These are phyloP conservation scores for Branchellion lobata DNA, from an alignment of 2,888 invertebrate genomes.

Conservation along the genomic window DNA sequence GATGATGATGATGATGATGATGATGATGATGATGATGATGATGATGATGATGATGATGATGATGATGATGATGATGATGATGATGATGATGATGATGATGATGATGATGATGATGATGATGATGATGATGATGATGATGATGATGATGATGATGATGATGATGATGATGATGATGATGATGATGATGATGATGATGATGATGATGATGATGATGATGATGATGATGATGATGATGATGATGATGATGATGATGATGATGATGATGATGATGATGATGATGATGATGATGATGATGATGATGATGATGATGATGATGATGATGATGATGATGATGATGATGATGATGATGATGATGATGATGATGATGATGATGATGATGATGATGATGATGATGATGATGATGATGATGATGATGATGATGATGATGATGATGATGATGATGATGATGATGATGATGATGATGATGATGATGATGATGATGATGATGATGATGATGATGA, in stretches of 20 bases:
- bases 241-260: constrained; percentile 23
- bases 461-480: constrained; percentile 31
- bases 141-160: neutral
- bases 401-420: constrained; percentile 11
- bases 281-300: constrained; percentile 32
- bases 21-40: constrained; percentile 41
- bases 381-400: constrained; percentile 28
- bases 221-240: constrained; percentile 19
- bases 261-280: constrained; percentile 34
- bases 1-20: constrained; percentile 44
- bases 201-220: constrained; percentile 6
- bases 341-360: neutral
- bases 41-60: constrained; percentile 1
- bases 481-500: constrained; percentile 9
- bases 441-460: constrained; percentile 39
- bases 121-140: too few species aligned
- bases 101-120: neutral
- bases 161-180: constrained; percentile 6
- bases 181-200: constrained; percentile 6
- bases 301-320: constrained; percentile 31
- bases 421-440: constrained; percentile 38
- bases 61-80: constrained; percentile 5
- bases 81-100: neutral
- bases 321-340: neutral
- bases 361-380: constrained; percentile 33